A percentile compares a stretch with the other conserved stretches of the same genome.
These are phyloP conservation scores for Ceratina australensis DNA, from an alignment of 1,140 invertebrate species.

Conservation along the genomic window DNA sequence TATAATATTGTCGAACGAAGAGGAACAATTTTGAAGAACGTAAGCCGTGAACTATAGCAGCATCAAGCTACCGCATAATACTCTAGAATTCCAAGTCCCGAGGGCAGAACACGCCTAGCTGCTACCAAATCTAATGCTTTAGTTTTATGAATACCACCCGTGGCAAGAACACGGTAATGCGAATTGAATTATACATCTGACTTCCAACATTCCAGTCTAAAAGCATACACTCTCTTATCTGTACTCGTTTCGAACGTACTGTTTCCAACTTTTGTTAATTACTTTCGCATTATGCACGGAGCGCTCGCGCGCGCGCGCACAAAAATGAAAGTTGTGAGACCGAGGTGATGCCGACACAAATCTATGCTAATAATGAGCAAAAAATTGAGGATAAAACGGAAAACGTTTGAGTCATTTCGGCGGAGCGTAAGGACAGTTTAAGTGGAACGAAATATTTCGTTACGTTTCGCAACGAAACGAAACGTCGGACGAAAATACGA, in stretches of 20 bases:
- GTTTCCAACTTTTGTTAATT: too few species aligned
- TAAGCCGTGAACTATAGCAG: conserved; percentile 38
- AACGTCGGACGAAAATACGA: conserved; percentile 18
- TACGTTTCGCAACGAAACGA: not conserved
- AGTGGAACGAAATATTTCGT: not conserved
- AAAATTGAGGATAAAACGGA: too few species aligned
- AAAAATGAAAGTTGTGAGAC: not conserved
- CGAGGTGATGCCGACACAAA: too few species aligned
- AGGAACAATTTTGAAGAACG: conserved; percentile 26
- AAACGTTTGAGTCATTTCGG: too few species aligned
- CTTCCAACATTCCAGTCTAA: too few species aligned
- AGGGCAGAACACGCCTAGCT: conserved; percentile 56
- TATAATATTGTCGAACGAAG: not conserved
- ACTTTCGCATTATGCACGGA: too few species aligned
- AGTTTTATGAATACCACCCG: not conserved
- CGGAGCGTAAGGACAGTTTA: too few species aligned
- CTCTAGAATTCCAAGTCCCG: conserved; percentile 67
- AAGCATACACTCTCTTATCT: too few species aligned
- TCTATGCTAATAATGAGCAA: too few species aligned
- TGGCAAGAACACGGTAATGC: too few species aligned
- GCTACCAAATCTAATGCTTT: not conserved
- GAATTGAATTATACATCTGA: not conserved
- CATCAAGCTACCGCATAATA: conserved; percentile 65
- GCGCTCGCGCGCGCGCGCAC: not conserved
- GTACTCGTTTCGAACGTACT: too few species aligned